Evolutionary conservation across 1,140 invertebrate genomes (phyloP), one percentile per base, ranked within the genome.

Genomic region (Zaprionus camerounensis): DNA sequence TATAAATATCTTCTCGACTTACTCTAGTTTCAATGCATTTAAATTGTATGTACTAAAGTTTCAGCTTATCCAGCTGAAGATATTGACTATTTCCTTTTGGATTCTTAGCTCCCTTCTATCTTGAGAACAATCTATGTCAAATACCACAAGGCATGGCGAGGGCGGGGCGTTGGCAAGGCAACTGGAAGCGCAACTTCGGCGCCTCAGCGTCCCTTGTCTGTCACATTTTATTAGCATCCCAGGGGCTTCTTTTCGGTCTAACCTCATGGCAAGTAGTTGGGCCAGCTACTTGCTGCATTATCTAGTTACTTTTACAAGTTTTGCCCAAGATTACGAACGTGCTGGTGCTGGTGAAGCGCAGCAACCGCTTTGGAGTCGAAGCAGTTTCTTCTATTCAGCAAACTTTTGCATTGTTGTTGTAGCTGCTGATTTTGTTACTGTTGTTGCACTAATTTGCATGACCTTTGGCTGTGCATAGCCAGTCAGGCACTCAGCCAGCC

Each of bases 261-360:
- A 49, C n/a, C 24, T 44, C 44, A 63, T 49, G 9, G 20, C 57
- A 36, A 73, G 56, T 44, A 59, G 63, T 51, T 69, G 57, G 20
- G 36, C 34, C 68, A 65, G 83, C 82, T 81, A 72, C 82, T 71
- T 63, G 64, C 80, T 73, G 70, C 71, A 72, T 83, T 88, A 88
- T 87, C 84, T 88, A 76, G 84, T 81, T 78, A 88, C 71, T 88
- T 88, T 87, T 78, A 80, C 70, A 87, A 88, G 78, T 88, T 88
- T 83, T 74, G 62, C 63, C 70, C 70, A 78, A 81, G 83, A 82
- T 87, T 82, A 82, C 83, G 63, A 76, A 55, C 63, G 26, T 53
- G 67, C 77, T 63, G 55, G 64, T 72, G 67, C 75, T 55, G 71
- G 61, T 51, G 64, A 17, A 9, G 44, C 5, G 44, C 6, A 24